Evolutionary conservation across 2,888 invertebrate species (phyloP).

Genomic region (Chorisops tibialis): DNA sequence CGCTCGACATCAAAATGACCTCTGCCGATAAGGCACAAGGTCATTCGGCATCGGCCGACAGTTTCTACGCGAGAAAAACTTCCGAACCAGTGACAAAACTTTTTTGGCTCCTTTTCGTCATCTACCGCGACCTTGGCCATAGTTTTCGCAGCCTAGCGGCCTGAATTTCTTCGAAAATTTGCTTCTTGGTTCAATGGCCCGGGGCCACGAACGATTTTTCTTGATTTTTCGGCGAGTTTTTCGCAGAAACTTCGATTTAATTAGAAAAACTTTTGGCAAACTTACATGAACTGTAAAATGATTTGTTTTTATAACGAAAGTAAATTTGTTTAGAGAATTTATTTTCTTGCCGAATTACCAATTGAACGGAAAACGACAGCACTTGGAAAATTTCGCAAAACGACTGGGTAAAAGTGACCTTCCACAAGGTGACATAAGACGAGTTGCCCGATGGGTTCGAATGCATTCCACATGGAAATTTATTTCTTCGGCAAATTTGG

Average conservation of each 20-base stretch:
- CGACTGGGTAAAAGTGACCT: conserved; percentile 17
- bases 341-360: no score
- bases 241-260: neutral
- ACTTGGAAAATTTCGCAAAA: conserved; percentile 1
- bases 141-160: no score
- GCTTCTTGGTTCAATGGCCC: no score
- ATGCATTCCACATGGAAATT: no score
- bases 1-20: conserved; percentile 15
- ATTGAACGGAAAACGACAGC: neutral
- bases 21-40: conserved; percentile 15
- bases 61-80: neutral
- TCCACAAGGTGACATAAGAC: conserved; percentile 27
- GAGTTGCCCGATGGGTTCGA: conserved; percentile 14
- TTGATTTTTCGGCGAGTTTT: neutral
- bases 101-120: neutral
- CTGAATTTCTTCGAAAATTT: no score
- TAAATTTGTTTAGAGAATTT: neutral
- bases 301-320: neutral
- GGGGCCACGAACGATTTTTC: no score
- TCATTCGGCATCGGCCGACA: conserved; percentile 8
- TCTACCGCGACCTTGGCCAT: no score
- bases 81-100: neutral
- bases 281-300: conserved; percentile 8
- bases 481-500: no score
- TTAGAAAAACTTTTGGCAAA: neutral